Percentiles rank a stretch among this genome's conserved stretches.
Conservation (phyloP, 2,797 vertebrate genomes). For the Acestrorhynchus altus region DNA sequence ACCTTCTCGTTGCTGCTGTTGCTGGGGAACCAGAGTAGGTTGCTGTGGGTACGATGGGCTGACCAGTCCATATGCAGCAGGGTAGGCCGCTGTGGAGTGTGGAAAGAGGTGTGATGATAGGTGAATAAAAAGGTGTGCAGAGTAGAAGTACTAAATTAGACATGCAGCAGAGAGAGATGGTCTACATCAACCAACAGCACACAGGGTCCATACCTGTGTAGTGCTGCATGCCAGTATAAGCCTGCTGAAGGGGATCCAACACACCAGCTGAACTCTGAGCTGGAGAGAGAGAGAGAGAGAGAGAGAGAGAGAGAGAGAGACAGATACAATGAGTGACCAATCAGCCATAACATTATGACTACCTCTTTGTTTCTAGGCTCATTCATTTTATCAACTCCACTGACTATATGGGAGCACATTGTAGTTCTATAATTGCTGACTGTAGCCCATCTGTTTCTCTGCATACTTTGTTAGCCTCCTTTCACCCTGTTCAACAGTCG, state of each 20-base stretch:
- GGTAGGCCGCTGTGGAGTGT: slow-evolving; percentile 87
- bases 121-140: not conserved
- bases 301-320: slow-evolving; percentile 20
- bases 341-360: no score
- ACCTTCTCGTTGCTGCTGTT: slow-evolving; percentile 91
- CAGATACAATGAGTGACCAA: not conserved
- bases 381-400: no score
- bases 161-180: slow-evolving; percentile 60
- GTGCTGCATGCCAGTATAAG: slow-evolving; percentile 93
- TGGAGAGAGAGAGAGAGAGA: slow-evolving; percentile 54
- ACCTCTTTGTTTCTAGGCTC: no score
- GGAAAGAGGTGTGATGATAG: slow-evolving; percentile 64
- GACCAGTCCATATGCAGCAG: slow-evolving; percentile 90
- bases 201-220: slow-evolving; percentile 83
- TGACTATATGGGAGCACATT: no score
- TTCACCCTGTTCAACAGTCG: no score
- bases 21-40: slow-evolving; percentile 86
- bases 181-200: slow-evolving; percentile 39
- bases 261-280: slow-evolving; percentile 88
- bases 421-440: no score
- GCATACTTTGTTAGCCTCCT: no score
- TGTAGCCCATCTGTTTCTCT: no score
- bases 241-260: slow-evolving; percentile 90
- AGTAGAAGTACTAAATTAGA: not conserved
- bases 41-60: slow-evolving; percentile 90